Conservation (phyloP, 23 tunicate genomes). For the Ascidia mentula region DNA sequence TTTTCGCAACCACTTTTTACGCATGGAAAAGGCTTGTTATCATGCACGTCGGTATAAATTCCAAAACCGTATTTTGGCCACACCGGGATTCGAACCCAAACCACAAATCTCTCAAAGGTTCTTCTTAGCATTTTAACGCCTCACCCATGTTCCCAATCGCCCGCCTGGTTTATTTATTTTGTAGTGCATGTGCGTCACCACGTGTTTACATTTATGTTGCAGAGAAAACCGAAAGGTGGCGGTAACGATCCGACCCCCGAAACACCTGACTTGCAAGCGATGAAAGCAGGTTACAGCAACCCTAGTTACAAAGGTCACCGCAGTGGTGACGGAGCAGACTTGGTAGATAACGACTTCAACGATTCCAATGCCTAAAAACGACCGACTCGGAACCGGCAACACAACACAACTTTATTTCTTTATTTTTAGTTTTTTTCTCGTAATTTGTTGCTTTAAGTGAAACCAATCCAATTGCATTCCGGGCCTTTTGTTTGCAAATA, state of each 20-base stretch:
- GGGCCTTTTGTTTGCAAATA: constrained; percentile 10
- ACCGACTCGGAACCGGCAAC: background rate
- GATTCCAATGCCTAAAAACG: background rate
- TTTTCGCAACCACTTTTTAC: no score
- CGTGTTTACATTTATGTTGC: background rate
- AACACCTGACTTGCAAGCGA: constrained; percentile 15
- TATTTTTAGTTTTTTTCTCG: background rate
- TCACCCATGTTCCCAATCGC: no score
- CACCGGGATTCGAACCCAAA: no score
- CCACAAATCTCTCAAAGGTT: no score
- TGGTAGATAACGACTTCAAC: background rate
- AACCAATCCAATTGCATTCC: background rate
- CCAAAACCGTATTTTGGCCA: no score
- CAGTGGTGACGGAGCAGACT: background rate
- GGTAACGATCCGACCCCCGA: constrained; percentile 12
- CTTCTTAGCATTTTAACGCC: no score
- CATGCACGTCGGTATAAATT: no score
- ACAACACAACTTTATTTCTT: background rate
- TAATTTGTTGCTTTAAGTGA: background rate
- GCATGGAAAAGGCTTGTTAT: no score
- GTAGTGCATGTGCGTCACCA: no score
- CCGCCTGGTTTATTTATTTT: no score
- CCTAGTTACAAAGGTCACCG: constrained; percentile 29
- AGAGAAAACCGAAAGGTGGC: background rate
- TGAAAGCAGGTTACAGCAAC: constrained; percentile 54